A percentile compares a stretch with the other conserved stretches of the same genome.
These are phyloP conservation scores for Sturnus vulgaris DNA, from an alignment of 2,113 vertebrate species.

Conservation along the genomic window DNA sequence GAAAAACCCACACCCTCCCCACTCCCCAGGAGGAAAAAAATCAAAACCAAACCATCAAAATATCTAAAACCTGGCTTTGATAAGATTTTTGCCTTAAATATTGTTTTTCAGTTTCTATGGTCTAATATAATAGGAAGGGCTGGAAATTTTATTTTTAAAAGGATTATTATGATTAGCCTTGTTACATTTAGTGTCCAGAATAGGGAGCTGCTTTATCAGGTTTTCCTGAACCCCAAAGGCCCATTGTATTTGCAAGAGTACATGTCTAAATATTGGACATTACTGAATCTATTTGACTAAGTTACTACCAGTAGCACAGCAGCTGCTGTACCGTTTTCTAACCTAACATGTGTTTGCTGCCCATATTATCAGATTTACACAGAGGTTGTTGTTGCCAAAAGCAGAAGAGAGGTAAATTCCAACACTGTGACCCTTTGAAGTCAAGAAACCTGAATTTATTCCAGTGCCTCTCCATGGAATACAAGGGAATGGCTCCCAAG, in stretches of 20 bases:
- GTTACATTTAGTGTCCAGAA: background rate
- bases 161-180: background rate
- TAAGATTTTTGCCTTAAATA: background rate
- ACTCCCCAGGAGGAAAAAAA: accelerated
- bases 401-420: conserved; percentile 46
- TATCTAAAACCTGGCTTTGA: background rate
- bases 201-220: background rate
- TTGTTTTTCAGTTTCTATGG: background rate
- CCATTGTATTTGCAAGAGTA: conserved; percentile 36
- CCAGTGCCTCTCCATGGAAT: background rate
- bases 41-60: background rate
- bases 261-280: conserved; percentile 56
- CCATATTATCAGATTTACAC: conserved; percentile 57
- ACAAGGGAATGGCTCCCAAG: background rate
- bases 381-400: conserved; percentile 35
- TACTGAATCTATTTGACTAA: conserved; percentile 59
- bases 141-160: background rate
- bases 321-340: conserved; percentile 23
- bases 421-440: conserved; percentile 6
- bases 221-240: conserved; percentile 19
- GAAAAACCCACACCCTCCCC: accelerated
- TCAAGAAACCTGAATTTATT: background rate
- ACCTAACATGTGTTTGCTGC: conserved; percentile 26
- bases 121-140: background rate
- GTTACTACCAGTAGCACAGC: conserved; percentile 49